Evolutionary conservation across 2,797 vertebrate genomes (phyloP).

Genomic region (Nothura maculosa): DNA sequence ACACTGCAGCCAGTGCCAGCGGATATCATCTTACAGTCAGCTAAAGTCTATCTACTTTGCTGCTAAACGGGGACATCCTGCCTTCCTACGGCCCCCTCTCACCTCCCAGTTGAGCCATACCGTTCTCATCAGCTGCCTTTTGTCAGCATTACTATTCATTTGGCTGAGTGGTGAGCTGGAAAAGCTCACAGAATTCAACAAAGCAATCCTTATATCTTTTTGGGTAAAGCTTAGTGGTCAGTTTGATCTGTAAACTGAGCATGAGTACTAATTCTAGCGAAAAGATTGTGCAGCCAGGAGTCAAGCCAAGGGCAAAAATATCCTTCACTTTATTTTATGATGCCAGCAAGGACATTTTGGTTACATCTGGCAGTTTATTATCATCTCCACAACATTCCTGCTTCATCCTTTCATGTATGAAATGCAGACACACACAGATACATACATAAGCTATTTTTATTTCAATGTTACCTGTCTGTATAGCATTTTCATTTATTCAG

Average conservation of each 20-base stretch:
- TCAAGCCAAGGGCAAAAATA: not conserved
- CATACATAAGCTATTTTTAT: not conserved
- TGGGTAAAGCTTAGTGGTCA: not conserved
- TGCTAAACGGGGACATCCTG: not conserved
- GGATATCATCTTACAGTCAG: not conserved
- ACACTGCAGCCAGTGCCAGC: not conserved
- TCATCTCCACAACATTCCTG: not conserved
- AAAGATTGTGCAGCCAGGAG: not conserved
- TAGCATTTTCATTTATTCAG: not conserved
- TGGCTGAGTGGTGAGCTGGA: not conserved
- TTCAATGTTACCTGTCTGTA: not conserved
- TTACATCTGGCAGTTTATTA: not conserved
- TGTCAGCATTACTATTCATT: not conserved
- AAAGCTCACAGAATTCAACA: not conserved
- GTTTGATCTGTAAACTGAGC: not conserved
- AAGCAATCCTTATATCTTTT: not conserved
- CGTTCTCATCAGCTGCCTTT: not conserved
- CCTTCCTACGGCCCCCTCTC: not conserved
- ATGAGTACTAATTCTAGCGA: not conserved
- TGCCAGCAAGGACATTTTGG: not conserved
- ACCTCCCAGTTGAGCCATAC: not conserved
- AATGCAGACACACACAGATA: not conserved
- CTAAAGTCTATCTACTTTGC: not conserved
- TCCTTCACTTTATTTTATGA: not conserved
- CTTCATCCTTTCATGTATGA: not conserved